phyloP scores from a whole-genome alignment of 2,888 invertebrate genomes.

The Apodemia mormo region DNA sequence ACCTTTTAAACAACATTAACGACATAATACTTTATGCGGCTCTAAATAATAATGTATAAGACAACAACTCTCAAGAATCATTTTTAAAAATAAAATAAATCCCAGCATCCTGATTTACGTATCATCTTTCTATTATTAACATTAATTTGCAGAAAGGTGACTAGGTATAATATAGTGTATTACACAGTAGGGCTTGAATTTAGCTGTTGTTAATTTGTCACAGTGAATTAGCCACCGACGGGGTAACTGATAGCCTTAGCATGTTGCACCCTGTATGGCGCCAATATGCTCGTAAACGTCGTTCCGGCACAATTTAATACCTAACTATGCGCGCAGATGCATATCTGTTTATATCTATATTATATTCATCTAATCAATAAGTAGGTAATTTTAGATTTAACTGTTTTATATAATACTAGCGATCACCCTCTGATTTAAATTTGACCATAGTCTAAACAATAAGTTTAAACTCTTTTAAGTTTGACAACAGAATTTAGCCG shows the following conservation, averaged over 20 bases:
- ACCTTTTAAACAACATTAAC: no score
- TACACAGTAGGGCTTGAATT: slow-evolving; percentile 58
- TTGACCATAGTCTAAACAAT: no score
- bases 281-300: slow-evolving; percentile 79
- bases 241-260: slow-evolving; percentile 77
- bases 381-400: slow-evolving; percentile 3
- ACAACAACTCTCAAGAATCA: no score
- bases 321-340: slow-evolving; percentile 63
- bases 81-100: no score
- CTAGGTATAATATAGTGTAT: slow-evolving; percentile 37
- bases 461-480: no score
- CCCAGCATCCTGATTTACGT: no score
- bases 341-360: slow-evolving; percentile 53
- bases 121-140: neutral
- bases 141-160: slow-evolving; percentile 34
- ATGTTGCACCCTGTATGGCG: slow-evolving; percentile 76
- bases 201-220: slow-evolving; percentile 80
- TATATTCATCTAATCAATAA: slow-evolving; percentile 39
- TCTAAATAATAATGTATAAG: no score
- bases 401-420: no score
- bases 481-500: no score
- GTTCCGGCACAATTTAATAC: slow-evolving; percentile 70
- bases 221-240: slow-evolving; percentile 78
- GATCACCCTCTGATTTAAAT: no score
- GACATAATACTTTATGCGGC: no score